Percentiles rank a stretch among this genome's conserved stretches.
These are phyloP conservation scores for Eudasyphora cyanicolor DNA, from an alignment of 2,888 invertebrate genomes.

Conservation along the genomic window DNA sequence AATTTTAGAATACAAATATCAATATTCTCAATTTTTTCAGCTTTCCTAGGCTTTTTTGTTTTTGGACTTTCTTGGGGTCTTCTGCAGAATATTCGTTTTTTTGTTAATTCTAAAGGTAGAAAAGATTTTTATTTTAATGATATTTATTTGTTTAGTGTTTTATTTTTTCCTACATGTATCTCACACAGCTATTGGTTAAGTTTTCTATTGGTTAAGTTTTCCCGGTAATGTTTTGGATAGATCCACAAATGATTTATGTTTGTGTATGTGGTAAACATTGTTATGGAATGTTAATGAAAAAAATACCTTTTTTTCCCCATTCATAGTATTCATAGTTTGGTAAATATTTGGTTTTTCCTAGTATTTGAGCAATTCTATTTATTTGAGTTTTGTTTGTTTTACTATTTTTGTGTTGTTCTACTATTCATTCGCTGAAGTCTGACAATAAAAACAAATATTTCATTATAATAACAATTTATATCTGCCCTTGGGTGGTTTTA, in stretches of 20 bases:
- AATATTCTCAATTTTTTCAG: neutral
- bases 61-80: neutral
- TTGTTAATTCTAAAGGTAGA: neutral
- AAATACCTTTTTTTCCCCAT: conserved; percentile 1
- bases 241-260: neutral
- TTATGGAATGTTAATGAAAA: conserved; percentile 8
- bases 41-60: neutral
- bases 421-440: no score
- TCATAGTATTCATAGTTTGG: neutral
- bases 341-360: neutral
- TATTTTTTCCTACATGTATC: neutral
- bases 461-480: neutral
- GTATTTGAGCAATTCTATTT: neutral
- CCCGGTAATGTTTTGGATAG: neutral
- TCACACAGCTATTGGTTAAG: no score
- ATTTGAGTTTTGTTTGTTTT: neutral
- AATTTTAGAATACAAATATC: no score
- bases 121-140: conserved; percentile 4
- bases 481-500: neutral
- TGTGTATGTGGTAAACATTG: neutral
- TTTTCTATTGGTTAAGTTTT: neutral
- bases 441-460: conserved; percentile 8
- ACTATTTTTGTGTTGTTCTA: neutral
- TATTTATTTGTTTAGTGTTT: conserved; percentile 6
- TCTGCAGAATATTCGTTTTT: neutral